These are phyloP conservation scores for Peromyscus californicus DNA, from an alignment of 2,113 vertebrate genomes.

Conservation along the genomic window DNA sequence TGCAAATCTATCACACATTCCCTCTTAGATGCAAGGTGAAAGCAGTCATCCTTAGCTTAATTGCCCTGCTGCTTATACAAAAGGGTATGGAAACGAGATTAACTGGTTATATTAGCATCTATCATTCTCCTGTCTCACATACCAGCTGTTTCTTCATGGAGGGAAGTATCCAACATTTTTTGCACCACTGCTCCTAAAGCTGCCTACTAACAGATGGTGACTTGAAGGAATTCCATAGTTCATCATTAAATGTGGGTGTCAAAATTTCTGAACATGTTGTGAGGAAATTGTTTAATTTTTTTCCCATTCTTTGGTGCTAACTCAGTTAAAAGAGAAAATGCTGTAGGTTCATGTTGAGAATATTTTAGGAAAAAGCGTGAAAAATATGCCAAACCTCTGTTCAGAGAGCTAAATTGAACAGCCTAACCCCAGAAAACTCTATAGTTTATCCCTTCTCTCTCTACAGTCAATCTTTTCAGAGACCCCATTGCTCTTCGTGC, in stretches of 20 bases:
- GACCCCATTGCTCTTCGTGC: not conserved
- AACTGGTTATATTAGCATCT: constrained; percentile 66
- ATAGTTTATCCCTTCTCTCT: not conserved
- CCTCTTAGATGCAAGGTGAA: constrained; percentile 62
- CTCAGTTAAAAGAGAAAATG: constrained; percentile 6
- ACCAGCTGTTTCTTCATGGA: constrained; percentile 72
- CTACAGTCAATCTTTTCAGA: constrained; percentile 11
- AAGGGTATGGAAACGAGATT: constrained; percentile 56
- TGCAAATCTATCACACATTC: constrained; percentile 1
- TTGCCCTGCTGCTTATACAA: constrained; percentile 51
- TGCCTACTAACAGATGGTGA: constrained; percentile 71
- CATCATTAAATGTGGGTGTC: constrained; percentile 74
- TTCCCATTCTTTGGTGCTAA: constrained; percentile 57
- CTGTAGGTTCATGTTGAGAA: constrained; percentile 20
- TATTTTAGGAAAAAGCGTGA: constrained; percentile 45
- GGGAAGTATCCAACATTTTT: constrained; percentile 61
- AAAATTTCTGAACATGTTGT: constrained; percentile 67
- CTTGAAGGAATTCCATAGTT: constrained; percentile 73
- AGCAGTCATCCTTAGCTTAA: constrained; percentile 68
- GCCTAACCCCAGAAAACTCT: not conserved
- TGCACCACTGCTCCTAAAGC: constrained; percentile 13
- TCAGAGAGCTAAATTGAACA: constrained; percentile 16
- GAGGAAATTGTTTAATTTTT: constrained; percentile 70
- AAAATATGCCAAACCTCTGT: constrained; percentile 41
- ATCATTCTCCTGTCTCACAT: constrained; percentile 55